Conservation (phyloP, 2,113 vertebrate species). For the Dolichallabes microphthalmus region DNA sequence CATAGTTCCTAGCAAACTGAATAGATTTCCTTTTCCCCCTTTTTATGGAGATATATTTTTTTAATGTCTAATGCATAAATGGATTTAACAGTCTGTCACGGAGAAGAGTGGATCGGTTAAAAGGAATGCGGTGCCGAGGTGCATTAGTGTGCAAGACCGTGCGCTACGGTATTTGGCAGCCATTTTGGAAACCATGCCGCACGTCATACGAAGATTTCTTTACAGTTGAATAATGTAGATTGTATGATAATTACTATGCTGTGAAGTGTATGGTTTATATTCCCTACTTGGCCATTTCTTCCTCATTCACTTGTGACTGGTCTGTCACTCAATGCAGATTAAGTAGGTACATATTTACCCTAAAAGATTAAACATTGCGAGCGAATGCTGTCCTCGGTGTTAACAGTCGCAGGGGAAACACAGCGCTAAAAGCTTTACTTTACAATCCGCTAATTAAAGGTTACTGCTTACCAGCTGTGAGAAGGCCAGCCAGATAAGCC, state of each 20-base stretch:
- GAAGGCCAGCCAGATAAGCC: conserved; percentile 25
- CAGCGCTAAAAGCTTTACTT: conserved; percentile 23
- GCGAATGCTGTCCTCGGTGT: not conserved
- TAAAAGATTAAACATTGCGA: conserved; percentile 11
- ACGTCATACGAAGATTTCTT: not conserved
- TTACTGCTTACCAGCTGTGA: conserved; percentile 24
- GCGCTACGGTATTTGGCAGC: conserved; percentile 21
- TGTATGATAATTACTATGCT: not conserved
- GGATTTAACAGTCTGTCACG: conserved; percentile 14
- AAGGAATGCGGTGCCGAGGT: not conserved
- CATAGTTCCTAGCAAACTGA: not conserved
- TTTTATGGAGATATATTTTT: not conserved
- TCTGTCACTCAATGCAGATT: not conserved
- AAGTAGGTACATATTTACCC: not conserved
- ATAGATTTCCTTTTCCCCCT: not conserved
- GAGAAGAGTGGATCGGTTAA: not conserved
- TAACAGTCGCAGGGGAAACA: not conserved
- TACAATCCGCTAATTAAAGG: conserved; percentile 28
- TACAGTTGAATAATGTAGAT: not conserved
- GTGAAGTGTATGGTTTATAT: not conserved
- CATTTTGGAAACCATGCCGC: conserved; percentile 11
- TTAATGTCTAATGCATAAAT: not conserved
- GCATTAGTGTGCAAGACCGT: not conserved
- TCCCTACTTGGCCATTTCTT: not conserved
- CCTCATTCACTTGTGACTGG: not conserved